A percentile compares a stretch with the other conserved stretches of the same genome.
These are phyloP conservation scores for Melanerpes formicivorus DNA, from an alignment of 2,113 vertebrate species.

Conservation along the genomic window DNA sequence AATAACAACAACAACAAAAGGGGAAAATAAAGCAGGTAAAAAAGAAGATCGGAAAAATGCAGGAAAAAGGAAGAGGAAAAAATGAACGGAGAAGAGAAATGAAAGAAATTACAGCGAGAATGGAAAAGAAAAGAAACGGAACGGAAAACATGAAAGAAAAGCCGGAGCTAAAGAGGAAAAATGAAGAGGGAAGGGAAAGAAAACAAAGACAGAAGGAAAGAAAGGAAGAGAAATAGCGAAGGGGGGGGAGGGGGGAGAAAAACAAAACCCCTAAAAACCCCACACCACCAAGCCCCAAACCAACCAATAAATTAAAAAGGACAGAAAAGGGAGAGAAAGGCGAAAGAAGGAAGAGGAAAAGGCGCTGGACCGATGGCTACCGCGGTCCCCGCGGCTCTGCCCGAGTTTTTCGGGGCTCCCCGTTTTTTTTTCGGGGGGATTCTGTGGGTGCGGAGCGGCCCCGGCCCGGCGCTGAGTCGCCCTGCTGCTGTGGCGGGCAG, in stretches of 20 bases:
- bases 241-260: too few relatives aligned
- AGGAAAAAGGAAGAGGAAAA: not conserved
- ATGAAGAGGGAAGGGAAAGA: not conserved
- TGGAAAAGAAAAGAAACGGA: not conserved
- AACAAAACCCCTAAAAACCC: too few relatives aligned
- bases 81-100: not conserved
- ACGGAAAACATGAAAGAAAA: not conserved
- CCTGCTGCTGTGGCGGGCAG: too few relatives aligned
- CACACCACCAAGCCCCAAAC: too few relatives aligned
- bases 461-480: too few relatives aligned
- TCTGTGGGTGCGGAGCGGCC: too few relatives aligned
- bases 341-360: not conserved
- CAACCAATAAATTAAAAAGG: too few relatives aligned
- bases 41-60: not conserved
- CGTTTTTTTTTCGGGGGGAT: rapidly evolving
- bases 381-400: not conserved
- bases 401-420: not conserved
- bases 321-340: not conserved
- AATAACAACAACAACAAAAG: not conserved
- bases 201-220: not conserved
- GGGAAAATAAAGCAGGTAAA: not conserved
- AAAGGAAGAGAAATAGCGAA: not conserved
- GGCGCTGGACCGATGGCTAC: not conserved
- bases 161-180: not conserved
- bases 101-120: not conserved